Base-by-base conservation (phyloP, 2,113 vertebrate species). In the Aegotheles bennettii region DNA sequence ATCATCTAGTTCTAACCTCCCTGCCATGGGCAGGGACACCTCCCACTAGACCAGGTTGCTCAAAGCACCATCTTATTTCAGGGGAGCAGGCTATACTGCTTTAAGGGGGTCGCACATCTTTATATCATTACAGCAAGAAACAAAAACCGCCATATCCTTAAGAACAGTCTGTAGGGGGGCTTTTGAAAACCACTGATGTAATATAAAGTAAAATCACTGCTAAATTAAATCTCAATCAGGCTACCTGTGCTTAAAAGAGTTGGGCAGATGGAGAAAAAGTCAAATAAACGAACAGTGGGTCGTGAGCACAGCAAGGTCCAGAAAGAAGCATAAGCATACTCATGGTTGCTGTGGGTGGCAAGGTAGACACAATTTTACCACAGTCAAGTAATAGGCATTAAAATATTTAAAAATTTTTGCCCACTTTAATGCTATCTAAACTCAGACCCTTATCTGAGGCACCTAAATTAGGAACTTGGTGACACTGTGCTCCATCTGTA, bases 71-170 rank as follows among this genome's bases (percentile, higher is more conserved):
- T 56, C 15, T 60, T 61, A 1, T 63, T 63, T 86, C 28, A 57
- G 38, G 10, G 19, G 31, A 81, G 64, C 19, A 84, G 48, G 16
- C 36, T 83, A 31, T 18, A 67, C 28, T 71, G 28, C 28, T 81
- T 84, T 57, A 40, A 74, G 64, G 42, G 28, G 7, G 6, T 8
- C 69, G 16, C 29, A 70, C 10, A 29, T 25, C 29, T 71, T 90
- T 13, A 35, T 29, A 36, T 13, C 29, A 38, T 45, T 42, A 82
- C 4, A 82, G 35, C 35, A 50, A 63, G 31, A 19, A 83, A 67
- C 56, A 56, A 50, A 61, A 26, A 5, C 3, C 0, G 3, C 11
- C 12, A 38, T 53, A 6, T 0, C 13, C 59, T 89, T 73, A 61
- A 74, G 89, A 85, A 28, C 8, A 79, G 35, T 25, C 23, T 28